phyloP scores from a whole-genome alignment of 2,888 invertebrate species.

The Catonia carolina region DNA sequence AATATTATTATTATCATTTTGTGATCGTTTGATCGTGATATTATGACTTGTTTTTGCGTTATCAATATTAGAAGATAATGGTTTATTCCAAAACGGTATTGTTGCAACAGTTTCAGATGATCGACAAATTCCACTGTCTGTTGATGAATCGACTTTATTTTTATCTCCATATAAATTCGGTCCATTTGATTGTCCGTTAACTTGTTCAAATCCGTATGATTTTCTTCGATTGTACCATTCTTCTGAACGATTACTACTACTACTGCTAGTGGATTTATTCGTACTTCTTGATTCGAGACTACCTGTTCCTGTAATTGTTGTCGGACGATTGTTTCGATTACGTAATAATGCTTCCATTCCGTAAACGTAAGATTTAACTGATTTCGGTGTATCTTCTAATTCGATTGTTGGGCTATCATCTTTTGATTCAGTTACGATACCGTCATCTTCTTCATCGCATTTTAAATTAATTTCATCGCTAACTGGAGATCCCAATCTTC shows the following conservation, averaged over 20 bases:
- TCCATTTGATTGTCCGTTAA: slow-evolving; percentile 39
- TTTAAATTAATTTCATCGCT: slow-evolving; percentile 17
- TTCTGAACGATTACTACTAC: slow-evolving; percentile 44
- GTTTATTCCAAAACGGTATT: slow-evolving; percentile 14
- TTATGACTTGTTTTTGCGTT: slow-evolving; percentile 18
- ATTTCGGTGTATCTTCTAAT: slow-evolving; percentile 31
- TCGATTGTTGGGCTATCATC: slow-evolving; percentile 26
- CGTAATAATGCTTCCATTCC: slow-evolving; percentile 44
- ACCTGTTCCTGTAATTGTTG: slow-evolving; percentile 40
- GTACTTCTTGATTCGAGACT: slow-evolving; percentile 46
- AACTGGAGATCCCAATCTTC: slow-evolving; percentile 43
- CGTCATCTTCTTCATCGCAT: slow-evolving; percentile 41
- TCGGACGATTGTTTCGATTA: slow-evolving; percentile 37
- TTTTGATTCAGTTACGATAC: slow-evolving; percentile 44
- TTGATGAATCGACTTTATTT: slow-evolving; percentile 62
- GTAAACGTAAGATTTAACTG: slow-evolving; percentile 44
- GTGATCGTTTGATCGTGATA: slow-evolving; percentile 15
- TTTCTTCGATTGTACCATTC: slow-evolving; percentile 69
- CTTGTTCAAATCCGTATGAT: slow-evolving; percentile 67
- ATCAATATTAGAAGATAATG: neutral
- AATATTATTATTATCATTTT: slow-evolving; percentile 8
- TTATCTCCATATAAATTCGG: slow-evolving; percentile 42
- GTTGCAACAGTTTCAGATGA: slow-evolving; percentile 57
- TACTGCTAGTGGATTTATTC: slow-evolving; percentile 38
- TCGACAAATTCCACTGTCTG: slow-evolving; percentile 68